Evolutionary conservation across 2,888 invertebrate genomes (phyloP).

Genomic region (Cerastis leucographa): DNA sequence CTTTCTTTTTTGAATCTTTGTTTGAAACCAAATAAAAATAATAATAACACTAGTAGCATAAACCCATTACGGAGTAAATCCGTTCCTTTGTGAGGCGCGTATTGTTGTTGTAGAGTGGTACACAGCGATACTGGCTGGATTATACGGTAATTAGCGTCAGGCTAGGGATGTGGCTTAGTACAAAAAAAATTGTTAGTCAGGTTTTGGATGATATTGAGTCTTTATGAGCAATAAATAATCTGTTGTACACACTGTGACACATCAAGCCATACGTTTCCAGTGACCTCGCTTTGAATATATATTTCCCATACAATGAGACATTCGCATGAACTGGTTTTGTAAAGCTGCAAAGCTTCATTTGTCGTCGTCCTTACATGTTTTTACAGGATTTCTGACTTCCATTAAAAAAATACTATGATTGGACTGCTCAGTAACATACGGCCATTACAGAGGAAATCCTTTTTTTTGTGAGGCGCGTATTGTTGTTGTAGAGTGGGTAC

Average conservation of each 20-base stretch:
- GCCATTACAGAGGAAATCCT: too few species aligned
- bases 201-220: neutral
- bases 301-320: too few species aligned
- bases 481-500: conserved; percentile 50
- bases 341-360: too few species aligned
- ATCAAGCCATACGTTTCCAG: too few species aligned
- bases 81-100: conserved; percentile 38
- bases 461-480: conserved; percentile 43
- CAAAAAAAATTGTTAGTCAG: neutral
- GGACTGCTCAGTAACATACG: too few species aligned
- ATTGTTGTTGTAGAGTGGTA: conserved; percentile 52
- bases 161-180: conserved; percentile 14
- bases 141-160: conserved; percentile 56
- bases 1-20: neutral
- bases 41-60: conserved; percentile 7
- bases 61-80: conserved; percentile 11
- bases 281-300: too few species aligned
- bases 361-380: too few species aligned
- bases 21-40: neutral
- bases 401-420: too few species aligned
- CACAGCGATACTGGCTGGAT: conserved; percentile 51
- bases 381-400: too few species aligned
- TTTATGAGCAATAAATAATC: neutral
- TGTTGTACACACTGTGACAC: too few species aligned
- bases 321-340: too few species aligned